These are phyloP conservation scores for Helobdella robusta DNA, from an alignment of 2,888 invertebrate genomes.

Conservation along the genomic window DNA sequence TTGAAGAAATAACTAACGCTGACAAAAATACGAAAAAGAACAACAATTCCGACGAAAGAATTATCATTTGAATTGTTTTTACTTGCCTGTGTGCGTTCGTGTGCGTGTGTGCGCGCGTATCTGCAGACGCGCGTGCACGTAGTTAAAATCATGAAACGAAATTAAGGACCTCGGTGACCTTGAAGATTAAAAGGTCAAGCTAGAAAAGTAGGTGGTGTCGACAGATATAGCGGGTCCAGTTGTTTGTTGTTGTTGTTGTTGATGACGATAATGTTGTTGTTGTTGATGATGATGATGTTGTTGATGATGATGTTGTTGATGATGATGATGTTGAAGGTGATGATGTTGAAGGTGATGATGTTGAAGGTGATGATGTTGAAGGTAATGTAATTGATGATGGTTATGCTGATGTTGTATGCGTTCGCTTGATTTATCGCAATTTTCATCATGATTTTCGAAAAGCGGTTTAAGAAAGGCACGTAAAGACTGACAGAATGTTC, in stretches of 20 bases:
- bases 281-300: neutral
- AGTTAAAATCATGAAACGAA: too few relatives aligned
- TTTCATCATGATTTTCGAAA: neutral
- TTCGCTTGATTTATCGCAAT: neutral
- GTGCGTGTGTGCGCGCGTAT: neutral
- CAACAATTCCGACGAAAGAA: too few relatives aligned
- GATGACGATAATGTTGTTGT: too few relatives aligned
- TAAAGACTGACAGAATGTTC: neutral
- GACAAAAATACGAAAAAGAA: too few relatives aligned
- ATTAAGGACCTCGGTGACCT: too few relatives aligned
- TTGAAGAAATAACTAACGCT: too few relatives aligned
- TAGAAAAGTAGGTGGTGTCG: too few relatives aligned
- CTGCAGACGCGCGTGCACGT: neutral
- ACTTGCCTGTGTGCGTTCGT: conserved; percentile 10
- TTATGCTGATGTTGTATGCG: neutral
- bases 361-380: too few relatives aligned
- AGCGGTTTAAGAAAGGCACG: neutral
- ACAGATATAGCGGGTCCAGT: too few relatives aligned
- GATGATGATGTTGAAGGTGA: neutral
- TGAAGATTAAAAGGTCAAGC: too few relatives aligned
- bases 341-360: too few relatives aligned
- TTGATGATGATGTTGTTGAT: neutral
- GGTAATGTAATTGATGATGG: neutral
- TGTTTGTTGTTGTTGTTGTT: neutral
- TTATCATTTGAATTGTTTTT: too few relatives aligned